These are phyloP conservation scores for Aphelenchoides bicaudatus DNA, from an alignment of 2,888 invertebrate species.

Conservation along the genomic window DNA sequence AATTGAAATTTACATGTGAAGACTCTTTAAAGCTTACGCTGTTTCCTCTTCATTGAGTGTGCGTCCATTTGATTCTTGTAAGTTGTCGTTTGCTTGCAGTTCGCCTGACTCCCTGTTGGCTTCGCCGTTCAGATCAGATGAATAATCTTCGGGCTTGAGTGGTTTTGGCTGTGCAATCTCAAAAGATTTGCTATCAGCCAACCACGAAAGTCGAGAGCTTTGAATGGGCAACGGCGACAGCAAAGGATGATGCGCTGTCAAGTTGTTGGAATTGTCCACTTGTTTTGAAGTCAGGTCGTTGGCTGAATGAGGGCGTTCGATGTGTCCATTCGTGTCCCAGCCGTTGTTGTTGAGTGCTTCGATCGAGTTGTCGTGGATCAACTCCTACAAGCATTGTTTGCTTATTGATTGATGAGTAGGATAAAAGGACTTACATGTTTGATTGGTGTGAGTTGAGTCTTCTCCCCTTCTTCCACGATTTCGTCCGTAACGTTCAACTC, in stretches of 20 bases:
- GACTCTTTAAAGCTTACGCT: slow-evolving; percentile 20
- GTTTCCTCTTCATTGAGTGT: slow-evolving; percentile 19
- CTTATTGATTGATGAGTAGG: no score
- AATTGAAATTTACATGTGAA: slow-evolving; percentile 16
- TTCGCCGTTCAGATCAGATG: no score
- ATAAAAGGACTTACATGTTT: no score
- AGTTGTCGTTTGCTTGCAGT: slow-evolving; percentile 1
- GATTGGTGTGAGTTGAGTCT: no score
- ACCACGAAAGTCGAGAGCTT: background rate
- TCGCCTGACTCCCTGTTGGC: background rate
- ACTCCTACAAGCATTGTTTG: no score
- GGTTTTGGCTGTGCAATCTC: no score
- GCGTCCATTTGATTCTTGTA: background rate
- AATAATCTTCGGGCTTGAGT: no score
- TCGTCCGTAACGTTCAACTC: background rate
- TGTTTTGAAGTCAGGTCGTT: background rate
- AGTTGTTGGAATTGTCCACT: background rate
- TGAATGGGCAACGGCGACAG: background rate
- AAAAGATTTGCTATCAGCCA: no score
- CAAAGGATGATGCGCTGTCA: slow-evolving; percentile 4
- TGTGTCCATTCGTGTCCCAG: no score
- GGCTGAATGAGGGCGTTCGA: slow-evolving; percentile 7
- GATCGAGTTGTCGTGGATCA: no score
- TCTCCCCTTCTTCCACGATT: no score
- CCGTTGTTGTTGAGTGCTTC: no score